Percentiles rank a stretch among this genome's conserved stretches.
These are phyloP conservation scores for Drosophila nigricruria DNA, from an alignment of 2,888 invertebrate genomes.

Conservation along the genomic window DNA sequence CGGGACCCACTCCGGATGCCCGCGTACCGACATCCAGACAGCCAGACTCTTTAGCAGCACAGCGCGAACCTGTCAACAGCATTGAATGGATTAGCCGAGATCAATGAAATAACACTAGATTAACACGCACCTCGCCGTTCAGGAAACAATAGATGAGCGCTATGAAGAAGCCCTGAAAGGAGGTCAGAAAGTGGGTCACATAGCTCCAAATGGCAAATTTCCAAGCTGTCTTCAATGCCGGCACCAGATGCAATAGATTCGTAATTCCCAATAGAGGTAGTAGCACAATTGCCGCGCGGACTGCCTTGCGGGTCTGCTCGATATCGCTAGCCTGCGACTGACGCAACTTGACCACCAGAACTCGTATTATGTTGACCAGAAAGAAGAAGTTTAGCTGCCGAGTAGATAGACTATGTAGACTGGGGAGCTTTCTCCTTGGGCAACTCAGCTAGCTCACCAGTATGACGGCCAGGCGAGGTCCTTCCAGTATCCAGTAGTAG, in stretches of 20 bases:
- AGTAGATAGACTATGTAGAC: background rate
- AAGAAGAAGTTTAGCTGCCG: conserved; percentile 88
- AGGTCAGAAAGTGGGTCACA: conserved; percentile 91
- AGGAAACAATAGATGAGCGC: conserved; percentile 93
- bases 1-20: conserved; percentile 84
- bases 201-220: conserved; percentile 93
- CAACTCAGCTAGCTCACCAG: conserved; percentile 87
- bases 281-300: conserved; percentile 91
- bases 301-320: conserved; percentile 92
- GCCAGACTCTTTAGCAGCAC: conserved; percentile 86
- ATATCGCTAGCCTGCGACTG: conserved; percentile 91
- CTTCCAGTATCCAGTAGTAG: conserved; percentile 96
- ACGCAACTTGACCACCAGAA: conserved; percentile 90
- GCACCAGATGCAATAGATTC: conserved; percentile 90
- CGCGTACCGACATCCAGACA: conserved; percentile 85
- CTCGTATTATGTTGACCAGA: conserved; percentile 92
- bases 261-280: conserved; percentile 93
- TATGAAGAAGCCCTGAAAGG: conserved; percentile 94
- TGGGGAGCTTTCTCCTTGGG: background rate
- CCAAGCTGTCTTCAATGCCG: conserved; percentile 89
- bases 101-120: background rate
- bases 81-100: background rate
- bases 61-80: conserved; percentile 83
- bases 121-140: conserved; percentile 90
- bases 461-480: conserved; percentile 92